Percentiles rank a stretch among this genome's conserved stretches.
These are phyloP conservation scores for Ischnus inquisitorius DNA, from an alignment of 2,888 invertebrate species.

Conservation along the genomic window DNA sequence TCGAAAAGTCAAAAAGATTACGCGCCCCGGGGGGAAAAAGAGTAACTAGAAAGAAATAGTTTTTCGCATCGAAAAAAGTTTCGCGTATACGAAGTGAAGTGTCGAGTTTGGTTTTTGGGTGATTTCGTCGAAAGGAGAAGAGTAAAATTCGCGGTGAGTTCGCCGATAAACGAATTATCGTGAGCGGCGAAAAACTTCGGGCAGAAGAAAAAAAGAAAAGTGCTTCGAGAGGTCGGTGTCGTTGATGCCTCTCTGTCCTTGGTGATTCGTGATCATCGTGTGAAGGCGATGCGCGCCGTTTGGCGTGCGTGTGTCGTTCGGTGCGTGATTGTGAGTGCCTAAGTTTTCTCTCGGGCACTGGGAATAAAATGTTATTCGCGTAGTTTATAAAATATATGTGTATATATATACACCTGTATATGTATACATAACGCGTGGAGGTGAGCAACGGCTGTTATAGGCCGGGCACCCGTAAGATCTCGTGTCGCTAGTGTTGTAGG, in stretches of 20 bases:
- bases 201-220: background rate
- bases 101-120: background rate
- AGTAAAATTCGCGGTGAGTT: background rate
- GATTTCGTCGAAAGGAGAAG: background rate
- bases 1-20: background rate
- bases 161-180: background rate
- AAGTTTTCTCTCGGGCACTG: background rate
- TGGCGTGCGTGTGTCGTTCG: background rate
- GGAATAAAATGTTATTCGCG: constrained; percentile 13
- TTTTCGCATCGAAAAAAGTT: too few species aligned
- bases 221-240: background rate
- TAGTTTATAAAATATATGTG: background rate
- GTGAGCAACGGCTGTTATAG: background rate
- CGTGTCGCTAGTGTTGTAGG: background rate
- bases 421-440: background rate
- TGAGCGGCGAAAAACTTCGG: background rate
- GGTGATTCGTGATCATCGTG: background rate
- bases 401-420: too few species aligned
- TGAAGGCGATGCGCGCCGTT: background rate
- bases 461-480: constrained; percentile 5
- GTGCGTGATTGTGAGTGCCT: background rate
- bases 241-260: background rate
- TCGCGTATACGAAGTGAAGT: background rate
- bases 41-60: too few species aligned
- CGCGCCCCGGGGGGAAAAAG: background rate